A percentile compares a stretch with the other conserved stretches of the same genome.
Evolutionary conservation across 2,113 vertebrate species (phyloP).

Genomic region (Alosa alosa): DNA sequence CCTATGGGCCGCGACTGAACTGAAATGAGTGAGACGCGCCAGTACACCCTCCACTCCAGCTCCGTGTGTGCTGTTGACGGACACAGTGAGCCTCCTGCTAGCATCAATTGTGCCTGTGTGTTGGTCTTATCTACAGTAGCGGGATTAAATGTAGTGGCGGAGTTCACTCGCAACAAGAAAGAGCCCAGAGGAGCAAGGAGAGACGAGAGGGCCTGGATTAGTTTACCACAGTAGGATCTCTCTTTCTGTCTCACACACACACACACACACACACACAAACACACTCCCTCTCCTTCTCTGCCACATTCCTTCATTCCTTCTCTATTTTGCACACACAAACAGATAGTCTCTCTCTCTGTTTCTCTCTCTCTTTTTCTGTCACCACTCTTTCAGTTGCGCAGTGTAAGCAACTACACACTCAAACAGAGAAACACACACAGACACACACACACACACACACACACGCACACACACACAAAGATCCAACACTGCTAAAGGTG

Average conservation of each 20-base stretch:
- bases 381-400: neutral
- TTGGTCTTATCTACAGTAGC: neutral
- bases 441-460: slow-evolving; percentile 19
- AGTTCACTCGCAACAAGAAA: neutral
- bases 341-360: neutral
- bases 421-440: neutral
- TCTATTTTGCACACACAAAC: neutral
- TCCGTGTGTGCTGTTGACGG: neutral
- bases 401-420: neutral
- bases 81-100: neutral
- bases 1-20: neutral
- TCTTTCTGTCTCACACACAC: too few relatives aligned
- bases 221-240: neutral
- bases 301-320: too few relatives aligned
- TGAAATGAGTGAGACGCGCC: neutral
- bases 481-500: neutral
- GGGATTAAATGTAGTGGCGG: neutral
- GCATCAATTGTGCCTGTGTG: neutral
- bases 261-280: too few relatives aligned
- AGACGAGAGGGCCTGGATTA: neutral
- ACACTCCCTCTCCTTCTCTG: neutral
- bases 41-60: neutral
- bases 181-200: neutral
- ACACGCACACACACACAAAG: slow-evolving; percentile 19
- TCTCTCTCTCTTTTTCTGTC: neutral